These are phyloP conservation scores for Caretta caretta DNA, from an alignment of 2,113 vertebrate genomes.

Conservation along the genomic window DNA sequence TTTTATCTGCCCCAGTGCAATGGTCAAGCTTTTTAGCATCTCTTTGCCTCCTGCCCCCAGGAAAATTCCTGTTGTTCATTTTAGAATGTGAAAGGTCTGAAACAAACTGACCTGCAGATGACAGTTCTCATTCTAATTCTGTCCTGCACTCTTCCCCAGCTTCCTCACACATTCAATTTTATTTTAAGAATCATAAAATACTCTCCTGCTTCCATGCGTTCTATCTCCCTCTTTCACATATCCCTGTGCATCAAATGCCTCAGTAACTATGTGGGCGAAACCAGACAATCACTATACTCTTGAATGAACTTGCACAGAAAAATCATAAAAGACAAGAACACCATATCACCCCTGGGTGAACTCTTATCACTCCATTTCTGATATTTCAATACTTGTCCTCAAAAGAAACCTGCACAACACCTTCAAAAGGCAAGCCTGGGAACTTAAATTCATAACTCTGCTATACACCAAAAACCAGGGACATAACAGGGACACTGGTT, in stretches of 20 bases:
- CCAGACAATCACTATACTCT: neutral
- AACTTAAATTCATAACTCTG: neutral
- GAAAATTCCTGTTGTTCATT: slow-evolving; percentile 64
- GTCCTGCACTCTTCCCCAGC: slow-evolving; percentile 38
- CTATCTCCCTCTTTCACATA: neutral
- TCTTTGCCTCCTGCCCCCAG: slow-evolving; percentile 45
- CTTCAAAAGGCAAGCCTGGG: neutral
- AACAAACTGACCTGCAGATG: slow-evolving; percentile 24
- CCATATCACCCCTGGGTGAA: neutral
- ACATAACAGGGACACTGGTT: neutral
- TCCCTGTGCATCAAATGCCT: neutral
- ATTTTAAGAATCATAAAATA: slow-evolving; percentile 35
- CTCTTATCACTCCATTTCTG: neutral
- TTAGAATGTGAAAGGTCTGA: slow-evolving; percentile 49
- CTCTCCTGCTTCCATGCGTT: neutral
- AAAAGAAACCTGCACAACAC: neutral
- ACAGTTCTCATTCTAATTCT: slow-evolving; percentile 31
- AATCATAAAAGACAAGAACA: neutral
- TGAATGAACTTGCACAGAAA: neutral
- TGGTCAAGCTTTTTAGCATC: slow-evolving; percentile 28
- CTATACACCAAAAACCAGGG: neutral
- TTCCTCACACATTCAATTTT: neutral
- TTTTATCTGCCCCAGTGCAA: neutral
- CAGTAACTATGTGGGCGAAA: neutral
- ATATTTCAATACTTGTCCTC: neutral